Evolutionary conservation across 2,888 invertebrate genomes (phyloP), one percentile per base, ranked within the genome.

Genomic region (Tachina grossa): DNA sequence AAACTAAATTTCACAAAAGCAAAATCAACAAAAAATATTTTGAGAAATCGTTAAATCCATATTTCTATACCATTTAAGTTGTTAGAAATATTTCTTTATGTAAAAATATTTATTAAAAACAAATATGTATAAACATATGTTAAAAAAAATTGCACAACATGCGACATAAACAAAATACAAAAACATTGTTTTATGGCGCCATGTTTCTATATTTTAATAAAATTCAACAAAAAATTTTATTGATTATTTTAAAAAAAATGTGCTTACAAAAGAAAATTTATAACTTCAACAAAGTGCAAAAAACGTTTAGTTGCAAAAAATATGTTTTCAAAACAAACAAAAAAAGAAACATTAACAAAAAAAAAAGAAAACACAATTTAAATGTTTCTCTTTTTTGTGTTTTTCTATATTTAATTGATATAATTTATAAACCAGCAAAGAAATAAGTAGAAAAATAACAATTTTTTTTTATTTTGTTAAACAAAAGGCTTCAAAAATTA

Each of bases 91-190:
- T 59, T 74, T 72, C 59, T 66, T 69, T 63, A 63, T 41, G 16
- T 72, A 43, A 19, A 49, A 49, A 74, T 71, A 41, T 57, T 55
- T 63, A n/a, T 39, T 41, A 53, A 55, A 82, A 11, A 49, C 10
- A 66, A 57, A 74, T 47, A 11, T 31, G 39, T 66, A 31, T 4
- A 31, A 31, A 4, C 31, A 31, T 31, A 31, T 31, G 31, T 31
- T 49, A 39, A 76, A 47, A 65, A 78, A 74, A 77, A 76, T 83
- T 83, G 85, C 85, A 87, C 88, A 90, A 87, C 89, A 91, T 91
- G 91, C 91, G 86, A 89, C 89, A 90, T 88, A 84, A 85, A 87
- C 90, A 91, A 90, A 91, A 91, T 89, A 89, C 90, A 90, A 90
- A 90, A 89, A 84, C n/a, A 55, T 47, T 83, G 87, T 88, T 88